Evolutionary conservation across 2,797 vertebrate genomes (phyloP).

Genomic region (Liasis olivaceus): DNA sequence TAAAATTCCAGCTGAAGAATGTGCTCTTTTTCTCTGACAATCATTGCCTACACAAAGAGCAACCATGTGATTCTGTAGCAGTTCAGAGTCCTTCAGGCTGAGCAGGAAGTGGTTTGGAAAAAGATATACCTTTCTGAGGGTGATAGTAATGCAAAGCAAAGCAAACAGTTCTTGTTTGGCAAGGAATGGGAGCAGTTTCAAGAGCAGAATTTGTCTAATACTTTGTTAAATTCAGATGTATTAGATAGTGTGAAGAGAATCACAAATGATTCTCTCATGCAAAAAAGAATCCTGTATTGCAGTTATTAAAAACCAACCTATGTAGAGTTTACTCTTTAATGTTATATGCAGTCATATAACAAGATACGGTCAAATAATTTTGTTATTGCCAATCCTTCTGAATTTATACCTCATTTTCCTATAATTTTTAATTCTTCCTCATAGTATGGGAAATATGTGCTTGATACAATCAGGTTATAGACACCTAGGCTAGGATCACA

Average conservation of each 20-base stretch:
- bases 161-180: slow-evolving; percentile 52
- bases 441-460: not conserved
- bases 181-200: slow-evolving; percentile 29
- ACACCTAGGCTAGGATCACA: not conserved
- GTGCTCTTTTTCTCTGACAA: slow-evolving; percentile 13
- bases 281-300: not conserved
- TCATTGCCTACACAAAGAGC: slow-evolving; percentile 34
- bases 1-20: not conserved
- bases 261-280: not conserved
- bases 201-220: not conserved
- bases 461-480: not conserved
- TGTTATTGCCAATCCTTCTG: not conserved
- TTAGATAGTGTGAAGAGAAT: not conserved
- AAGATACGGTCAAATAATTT: slow-evolving; percentile 7
- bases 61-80: slow-evolving; percentile 49
- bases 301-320: not conserved
- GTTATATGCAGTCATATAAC: not conserved
- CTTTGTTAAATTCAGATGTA: not conserved
- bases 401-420: slow-evolving; percentile 6
- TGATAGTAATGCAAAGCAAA: slow-evolving; percentile 22
- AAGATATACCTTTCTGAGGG: slow-evolving; percentile 33
- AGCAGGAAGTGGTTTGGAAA: slow-evolving; percentile 68
- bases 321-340: not conserved
- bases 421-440: not conserved
- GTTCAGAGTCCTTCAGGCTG: slow-evolving; percentile 61